Evolutionary conservation across 2,113 vertebrate species (phyloP).

Genomic region (Promerops cafer): DNA sequence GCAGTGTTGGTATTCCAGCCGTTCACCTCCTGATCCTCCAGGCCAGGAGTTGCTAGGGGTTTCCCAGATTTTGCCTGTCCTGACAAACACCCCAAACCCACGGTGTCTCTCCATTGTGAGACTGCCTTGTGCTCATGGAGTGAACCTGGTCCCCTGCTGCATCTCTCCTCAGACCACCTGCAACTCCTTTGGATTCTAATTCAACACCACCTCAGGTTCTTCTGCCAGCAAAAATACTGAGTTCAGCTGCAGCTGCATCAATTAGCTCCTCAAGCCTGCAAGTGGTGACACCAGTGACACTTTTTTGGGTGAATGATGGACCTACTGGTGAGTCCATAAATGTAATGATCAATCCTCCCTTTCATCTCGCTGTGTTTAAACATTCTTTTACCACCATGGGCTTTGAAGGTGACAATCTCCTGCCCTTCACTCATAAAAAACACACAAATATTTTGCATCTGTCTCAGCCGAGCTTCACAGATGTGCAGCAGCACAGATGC

Average conservation of each 20-base stretch:
- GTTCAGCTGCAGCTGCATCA: conserved; percentile 65
- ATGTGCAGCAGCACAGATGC: background rate
- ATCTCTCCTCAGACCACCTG: conserved; percentile 50
- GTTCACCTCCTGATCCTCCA: background rate
- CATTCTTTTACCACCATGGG: conserved; percentile 34
- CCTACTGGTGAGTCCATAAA: conserved; percentile 62
- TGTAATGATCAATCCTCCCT: conserved; percentile 53
- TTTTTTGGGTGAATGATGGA: conserved; percentile 57
- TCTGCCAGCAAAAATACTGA: conserved; percentile 58
- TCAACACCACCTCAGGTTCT: background rate
- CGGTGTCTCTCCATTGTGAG: background rate
- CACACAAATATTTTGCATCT: conserved; percentile 46
- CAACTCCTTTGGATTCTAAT: background rate
- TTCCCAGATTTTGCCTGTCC: background rate
- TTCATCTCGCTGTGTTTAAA: conserved; percentile 47
- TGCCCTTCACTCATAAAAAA: conserved; percentile 39
- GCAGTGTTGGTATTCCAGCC: background rate
- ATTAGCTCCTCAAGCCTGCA: conserved; percentile 56
- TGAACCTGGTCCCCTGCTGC: conserved; percentile 24
- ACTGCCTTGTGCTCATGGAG: background rate
- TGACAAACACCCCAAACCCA: background rate
- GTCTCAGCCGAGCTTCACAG: background rate
- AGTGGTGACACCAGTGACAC: conserved; percentile 45
- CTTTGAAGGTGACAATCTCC: conserved; percentile 31
- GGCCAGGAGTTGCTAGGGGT: background rate